Base-by-base conservation (phyloP, 2,888 invertebrate genomes). In the Clanis bilineata region DNA sequence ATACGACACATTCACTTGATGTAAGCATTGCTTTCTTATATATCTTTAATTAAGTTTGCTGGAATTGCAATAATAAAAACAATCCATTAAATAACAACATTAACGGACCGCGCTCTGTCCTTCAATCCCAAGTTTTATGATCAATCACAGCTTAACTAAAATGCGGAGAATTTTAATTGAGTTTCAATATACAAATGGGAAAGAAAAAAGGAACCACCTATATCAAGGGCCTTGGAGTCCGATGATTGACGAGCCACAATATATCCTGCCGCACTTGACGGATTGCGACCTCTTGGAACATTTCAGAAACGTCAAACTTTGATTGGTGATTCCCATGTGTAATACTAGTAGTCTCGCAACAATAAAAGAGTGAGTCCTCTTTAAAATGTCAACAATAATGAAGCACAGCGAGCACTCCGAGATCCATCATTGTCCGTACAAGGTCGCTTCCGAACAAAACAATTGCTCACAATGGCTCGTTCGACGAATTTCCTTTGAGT, bases 301-400 rank as follows among this genome's bases (percentile, higher is more conserved):
- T 83, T 84, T 88, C 85, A 79, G 82, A 89, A 82, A 87, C 83
- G 90, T 90, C 90, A 89, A 79, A 71, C 54, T 83, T 84, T 91
- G 91, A 92, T 92, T 88, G 90, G 90, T 91, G 79, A 83, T 85
- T 89, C 92, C 92, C 92, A 89, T 88, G 91, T 91, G 92, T 92
- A 92, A 91, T 86, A 90, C 92, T 80, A 80, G 91, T 89, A 92
- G 91, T 83, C 76, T 74, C 65, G 71, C 72, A 72, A 72, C 77
- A 79, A 83, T 77, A 79, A 75, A 65, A 66, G 72, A 68, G 65
- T 68, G 66, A 74, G 73, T 76, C 76, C 73, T 82, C 77, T 77
- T 79, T 72, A 71, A 70, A 78, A 73, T 72, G 71, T 68, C 73
- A 74, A 72, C 71, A 72, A 70, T 74, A 67, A 63, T 69, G 70